These are phyloP conservation scores for Halictus rubicundus DNA, from an alignment of 1,140 invertebrate species.

Conservation along the genomic window DNA sequence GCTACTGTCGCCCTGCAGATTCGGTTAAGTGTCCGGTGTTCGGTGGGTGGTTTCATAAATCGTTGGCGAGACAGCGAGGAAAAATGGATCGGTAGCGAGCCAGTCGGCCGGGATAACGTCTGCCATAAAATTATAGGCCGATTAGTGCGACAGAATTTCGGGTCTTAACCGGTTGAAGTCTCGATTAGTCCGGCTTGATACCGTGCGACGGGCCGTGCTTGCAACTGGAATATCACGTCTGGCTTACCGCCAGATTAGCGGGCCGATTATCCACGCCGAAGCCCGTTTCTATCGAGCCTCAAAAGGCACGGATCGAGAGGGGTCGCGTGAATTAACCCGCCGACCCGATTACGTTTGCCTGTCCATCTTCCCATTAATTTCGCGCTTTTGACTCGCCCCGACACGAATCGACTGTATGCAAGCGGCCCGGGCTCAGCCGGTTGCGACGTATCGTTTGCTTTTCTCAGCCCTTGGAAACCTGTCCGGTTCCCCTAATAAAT, in stretches of 20 bases:
- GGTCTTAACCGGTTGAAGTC: slow-evolving; percentile 14
- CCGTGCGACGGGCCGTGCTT: slow-evolving; percentile 13
- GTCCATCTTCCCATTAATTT: slow-evolving; percentile 20
- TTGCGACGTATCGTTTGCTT: background rate
- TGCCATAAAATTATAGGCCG: slow-evolving; percentile 24
- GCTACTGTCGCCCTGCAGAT: too few relatives aligned
- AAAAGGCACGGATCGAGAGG: slow-evolving; percentile 3
- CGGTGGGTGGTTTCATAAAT: background rate
- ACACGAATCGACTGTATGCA: background rate
- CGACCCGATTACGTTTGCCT: slow-evolving; percentile 5
- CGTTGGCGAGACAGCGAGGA: background rate
- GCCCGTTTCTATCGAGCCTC: slow-evolving; percentile 38
- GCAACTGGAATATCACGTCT: slow-evolving; percentile 49
- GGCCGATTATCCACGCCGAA: slow-evolving; percentile 54
- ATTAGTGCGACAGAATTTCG: slow-evolving; percentile 16
- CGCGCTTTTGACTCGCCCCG: background rate
- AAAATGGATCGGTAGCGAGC: background rate
- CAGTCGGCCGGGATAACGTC: background rate
- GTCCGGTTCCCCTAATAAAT: background rate
- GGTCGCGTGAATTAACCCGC: background rate
- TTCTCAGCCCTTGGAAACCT: background rate
- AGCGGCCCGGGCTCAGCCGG: background rate
- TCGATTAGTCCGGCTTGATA: slow-evolving; percentile 32
- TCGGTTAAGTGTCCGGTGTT: too few relatives aligned
- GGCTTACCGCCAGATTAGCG: slow-evolving; percentile 61